These are phyloP conservation scores for Brienomyrus brachyistius DNA, from an alignment of 2,113 vertebrate genomes.

Conservation along the genomic window DNA sequence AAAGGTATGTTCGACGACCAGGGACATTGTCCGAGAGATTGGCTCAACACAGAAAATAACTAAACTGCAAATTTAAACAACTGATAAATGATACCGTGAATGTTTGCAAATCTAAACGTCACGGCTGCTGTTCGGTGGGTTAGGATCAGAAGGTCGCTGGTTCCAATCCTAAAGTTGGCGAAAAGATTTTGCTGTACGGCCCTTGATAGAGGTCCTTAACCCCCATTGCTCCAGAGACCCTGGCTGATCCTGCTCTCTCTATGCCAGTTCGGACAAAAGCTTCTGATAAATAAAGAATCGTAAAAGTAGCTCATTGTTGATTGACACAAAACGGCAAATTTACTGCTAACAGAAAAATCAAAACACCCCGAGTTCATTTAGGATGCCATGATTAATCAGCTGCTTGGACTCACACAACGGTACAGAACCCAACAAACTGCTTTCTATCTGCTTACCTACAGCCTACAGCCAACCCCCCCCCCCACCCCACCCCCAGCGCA, in stretches of 20 bases:
- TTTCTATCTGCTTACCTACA: neutral
- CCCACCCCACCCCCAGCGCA: neutral
- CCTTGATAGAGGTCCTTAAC: too few species aligned
- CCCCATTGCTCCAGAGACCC: neutral
- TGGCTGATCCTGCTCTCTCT: neutral
- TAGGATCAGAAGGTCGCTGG: neutral
- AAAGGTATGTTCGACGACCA: neutral
- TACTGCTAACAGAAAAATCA: neutral
- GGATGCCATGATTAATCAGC: neutral
- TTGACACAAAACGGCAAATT: neutral
- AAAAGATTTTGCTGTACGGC: neutral
- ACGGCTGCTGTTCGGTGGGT: neutral
- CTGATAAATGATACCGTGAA: neutral
- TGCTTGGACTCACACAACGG: neutral
- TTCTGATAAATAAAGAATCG: neutral
- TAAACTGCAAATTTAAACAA: neutral
- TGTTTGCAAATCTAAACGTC: neutral
- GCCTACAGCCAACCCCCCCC: neutral
- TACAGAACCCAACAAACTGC: neutral
- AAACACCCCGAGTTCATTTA: neutral
- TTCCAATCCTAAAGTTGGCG: neutral
- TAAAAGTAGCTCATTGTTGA: neutral
- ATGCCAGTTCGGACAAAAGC: neutral
- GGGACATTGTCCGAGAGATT: neutral
- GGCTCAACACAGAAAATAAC: neutral